These are phyloP conservation scores for Chaetorhynchus papuensis DNA, from an alignment of 2,113 vertebrate species.

Conservation along the genomic window DNA sequence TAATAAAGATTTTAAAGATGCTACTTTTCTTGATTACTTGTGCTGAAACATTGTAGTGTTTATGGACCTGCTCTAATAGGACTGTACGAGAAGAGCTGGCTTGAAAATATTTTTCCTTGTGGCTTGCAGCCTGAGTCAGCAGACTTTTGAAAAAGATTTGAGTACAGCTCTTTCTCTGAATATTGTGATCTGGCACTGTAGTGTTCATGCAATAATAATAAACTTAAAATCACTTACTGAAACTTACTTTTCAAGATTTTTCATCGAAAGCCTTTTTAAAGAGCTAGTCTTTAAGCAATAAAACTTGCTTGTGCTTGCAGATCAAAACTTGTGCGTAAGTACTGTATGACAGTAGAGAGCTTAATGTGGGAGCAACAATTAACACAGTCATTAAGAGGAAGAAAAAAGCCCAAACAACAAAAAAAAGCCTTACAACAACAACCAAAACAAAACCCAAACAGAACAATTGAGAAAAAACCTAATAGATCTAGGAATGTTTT, in stretches of 20 bases:
- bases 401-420: too few species aligned
- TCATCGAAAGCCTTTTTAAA: not conserved
- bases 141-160: not conserved
- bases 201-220: not conserved
- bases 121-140: not conserved
- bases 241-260: not conserved
- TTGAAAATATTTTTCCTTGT: not conserved
- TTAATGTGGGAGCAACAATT: not conserved
- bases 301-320: not conserved
- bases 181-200: not conserved
- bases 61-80: not conserved
- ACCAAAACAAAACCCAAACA: not conserved
- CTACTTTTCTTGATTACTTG: not conserved
- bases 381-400: not conserved
- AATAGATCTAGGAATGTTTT: not conserved
- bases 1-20: not conserved
- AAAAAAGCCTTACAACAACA: accelerated
- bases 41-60: not conserved
- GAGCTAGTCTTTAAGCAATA: not conserved
- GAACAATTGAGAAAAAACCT: not conserved
- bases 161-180: not conserved
- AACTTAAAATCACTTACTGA: not conserved
- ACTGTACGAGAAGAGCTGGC: not conserved
- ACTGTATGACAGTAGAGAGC: not conserved
- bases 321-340: not conserved